A percentile compares a stretch with the other conserved stretches of the same genome.
Evolutionary conservation across 2,888 invertebrate species (phyloP).

Genomic region (Meteorus colon): DNA sequence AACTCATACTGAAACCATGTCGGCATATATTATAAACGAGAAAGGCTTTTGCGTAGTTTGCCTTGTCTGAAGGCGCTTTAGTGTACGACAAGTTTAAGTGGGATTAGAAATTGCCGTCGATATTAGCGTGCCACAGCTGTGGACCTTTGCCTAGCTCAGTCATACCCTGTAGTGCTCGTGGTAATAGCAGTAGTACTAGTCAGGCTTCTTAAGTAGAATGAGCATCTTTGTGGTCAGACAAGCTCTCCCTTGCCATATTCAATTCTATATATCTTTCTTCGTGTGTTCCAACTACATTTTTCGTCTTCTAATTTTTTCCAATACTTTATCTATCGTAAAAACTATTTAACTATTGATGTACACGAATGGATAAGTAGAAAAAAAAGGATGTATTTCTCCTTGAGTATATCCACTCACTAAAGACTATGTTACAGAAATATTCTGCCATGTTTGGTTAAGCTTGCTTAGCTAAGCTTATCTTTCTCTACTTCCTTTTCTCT

Average conservation of each 20-base stretch:
- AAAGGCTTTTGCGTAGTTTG: conserved; percentile 25
- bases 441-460: conserved; percentile 30
- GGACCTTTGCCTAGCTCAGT: conserved; percentile 32
- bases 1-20: background rate
- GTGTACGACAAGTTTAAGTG: conserved; percentile 52
- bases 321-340: conserved; percentile 18
- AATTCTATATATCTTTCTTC: background rate
- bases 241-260: background rate
- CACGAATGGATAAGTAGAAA: background rate
- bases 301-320: background rate
- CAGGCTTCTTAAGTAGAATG: conserved; percentile 48
- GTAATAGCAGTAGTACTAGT: conserved; percentile 15
- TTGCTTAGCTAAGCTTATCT: conserved; percentile 30
- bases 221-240: conserved; percentile 46
- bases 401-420: background rate
- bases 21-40: conserved; percentile 29
- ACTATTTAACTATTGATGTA: background rate
- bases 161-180: conserved; percentile 32
- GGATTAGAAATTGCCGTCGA: conserved; percentile 56
- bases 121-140: conserved; percentile 49
- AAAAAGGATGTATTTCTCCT: background rate
- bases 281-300: background rate
- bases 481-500: background rate
- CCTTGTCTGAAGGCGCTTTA: conserved; percentile 25
- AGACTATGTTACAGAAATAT: conserved; percentile 22